Percentiles rank a stretch among this genome's conserved stretches.
phyloP scores from a whole-genome alignment of 2,888 invertebrate genomes.

The Eristalinus aeneus region DNA sequence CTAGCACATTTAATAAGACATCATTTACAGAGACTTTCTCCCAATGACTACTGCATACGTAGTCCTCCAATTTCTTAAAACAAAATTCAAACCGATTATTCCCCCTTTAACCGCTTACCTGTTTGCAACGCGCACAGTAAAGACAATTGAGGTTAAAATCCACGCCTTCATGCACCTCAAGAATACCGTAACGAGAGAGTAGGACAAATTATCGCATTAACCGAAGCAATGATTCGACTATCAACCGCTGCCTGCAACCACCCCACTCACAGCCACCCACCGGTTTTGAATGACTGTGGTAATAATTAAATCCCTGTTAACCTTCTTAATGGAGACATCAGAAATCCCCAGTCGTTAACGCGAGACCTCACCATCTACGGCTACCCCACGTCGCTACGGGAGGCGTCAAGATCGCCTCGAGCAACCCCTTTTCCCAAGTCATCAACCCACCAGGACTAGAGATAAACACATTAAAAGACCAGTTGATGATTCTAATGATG shows the following conservation, averaged over 20 bases:
- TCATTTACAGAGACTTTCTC: neutral
- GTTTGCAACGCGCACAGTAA: too few species aligned
- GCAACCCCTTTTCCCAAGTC: slow-evolving; percentile 16
- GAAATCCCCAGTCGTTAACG: neutral
- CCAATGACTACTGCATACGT: neutral
- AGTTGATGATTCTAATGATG: slow-evolving; percentile 66
- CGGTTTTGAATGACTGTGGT: neutral
- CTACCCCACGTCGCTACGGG: neutral
- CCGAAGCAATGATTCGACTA: neutral
- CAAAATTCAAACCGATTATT: neutral
- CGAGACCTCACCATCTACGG: neutral
- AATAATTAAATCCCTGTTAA: slow-evolving; percentile 37
- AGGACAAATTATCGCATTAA: neutral
- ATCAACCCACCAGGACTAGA: neutral
- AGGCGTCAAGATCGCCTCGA: slow-evolving; percentile 56
- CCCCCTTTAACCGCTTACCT: neutral
- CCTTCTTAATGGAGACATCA: slow-evolving; percentile 54
- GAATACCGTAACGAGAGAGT: neutral
- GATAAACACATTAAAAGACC: slow-evolving; percentile 42
- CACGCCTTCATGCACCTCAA: neutral
- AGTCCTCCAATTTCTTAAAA: neutral
- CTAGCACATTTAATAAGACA: neutral
- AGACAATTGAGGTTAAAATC: too few species aligned
- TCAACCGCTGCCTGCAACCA: neutral
- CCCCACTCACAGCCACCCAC: neutral